A percentile compares a stretch with the other conserved stretches of the same genome.
These are phyloP conservation scores for Corvus hawaiiensis DNA, from an alignment of 2,113 vertebrate genomes.

Conservation along the genomic window DNA sequence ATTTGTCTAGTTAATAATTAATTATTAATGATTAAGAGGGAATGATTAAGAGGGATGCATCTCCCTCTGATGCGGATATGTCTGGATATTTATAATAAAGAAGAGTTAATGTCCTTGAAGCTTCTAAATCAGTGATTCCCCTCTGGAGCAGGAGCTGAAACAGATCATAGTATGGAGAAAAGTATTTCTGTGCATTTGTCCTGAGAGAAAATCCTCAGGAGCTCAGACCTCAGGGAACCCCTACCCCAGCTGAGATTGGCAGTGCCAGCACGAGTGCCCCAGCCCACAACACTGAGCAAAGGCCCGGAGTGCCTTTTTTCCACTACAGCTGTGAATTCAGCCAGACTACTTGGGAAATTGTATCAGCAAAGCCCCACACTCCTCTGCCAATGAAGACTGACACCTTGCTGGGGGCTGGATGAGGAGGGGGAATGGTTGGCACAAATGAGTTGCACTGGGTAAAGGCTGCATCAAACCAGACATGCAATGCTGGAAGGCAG, in stretches of 20 bases:
- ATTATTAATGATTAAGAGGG: neutral
- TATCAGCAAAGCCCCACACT: neutral
- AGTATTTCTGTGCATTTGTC: neutral
- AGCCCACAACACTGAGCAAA: neutral
- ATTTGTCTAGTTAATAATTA: neutral
- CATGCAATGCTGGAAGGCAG: neutral
- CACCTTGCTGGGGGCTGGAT: neutral
- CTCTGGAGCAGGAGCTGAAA: neutral
- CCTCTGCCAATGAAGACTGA: neutral
- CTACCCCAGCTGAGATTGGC: neutral
- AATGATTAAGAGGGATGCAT: neutral
- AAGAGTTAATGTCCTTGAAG: neutral
- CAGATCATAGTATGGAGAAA: neutral
- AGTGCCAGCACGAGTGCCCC: neutral
- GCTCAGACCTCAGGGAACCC: neutral
- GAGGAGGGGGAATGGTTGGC: neutral
- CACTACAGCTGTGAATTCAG: neutral
- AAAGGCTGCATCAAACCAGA: neutral
- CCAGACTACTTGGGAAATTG: neutral
- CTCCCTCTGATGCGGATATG: neutral
- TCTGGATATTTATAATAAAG: neutral
- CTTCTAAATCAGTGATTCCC: neutral
- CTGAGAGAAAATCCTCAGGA: neutral
- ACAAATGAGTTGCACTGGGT: neutral
- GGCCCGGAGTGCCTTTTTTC: neutral